Evolutionary conservation across 2,113 vertebrate species (phyloP).

Genomic region (Macrotus californicus): DNA sequence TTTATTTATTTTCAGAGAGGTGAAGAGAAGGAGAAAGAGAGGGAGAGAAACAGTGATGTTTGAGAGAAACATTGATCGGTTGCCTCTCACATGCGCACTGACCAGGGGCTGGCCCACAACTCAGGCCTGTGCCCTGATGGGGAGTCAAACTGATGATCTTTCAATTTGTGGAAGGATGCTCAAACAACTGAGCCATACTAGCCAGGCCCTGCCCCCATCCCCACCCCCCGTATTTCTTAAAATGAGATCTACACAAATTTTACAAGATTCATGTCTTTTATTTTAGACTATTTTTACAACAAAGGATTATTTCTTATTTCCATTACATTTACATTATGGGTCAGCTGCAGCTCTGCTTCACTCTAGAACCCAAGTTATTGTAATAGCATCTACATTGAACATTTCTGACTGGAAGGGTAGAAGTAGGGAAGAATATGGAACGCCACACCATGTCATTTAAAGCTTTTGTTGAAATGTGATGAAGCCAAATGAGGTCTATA

Average conservation of each 20-base stretch:
- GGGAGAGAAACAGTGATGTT: too few relatives aligned
- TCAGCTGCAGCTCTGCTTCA: not conserved
- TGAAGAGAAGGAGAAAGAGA: too few relatives aligned
- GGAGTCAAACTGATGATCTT: too few relatives aligned
- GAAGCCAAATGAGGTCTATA: not conserved
- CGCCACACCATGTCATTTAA: not conserved
- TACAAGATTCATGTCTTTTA: not conserved
- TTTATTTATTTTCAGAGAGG: too few relatives aligned
- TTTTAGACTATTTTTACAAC: conserved; percentile 35
- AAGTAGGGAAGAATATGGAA: conserved; percentile 19
- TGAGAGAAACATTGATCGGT: too few relatives aligned
- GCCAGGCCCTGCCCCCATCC: too few relatives aligned
- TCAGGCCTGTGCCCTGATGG: too few relatives aligned
- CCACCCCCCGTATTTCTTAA: not conserved
- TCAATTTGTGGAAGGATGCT: too few relatives aligned
- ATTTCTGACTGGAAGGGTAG: not conserved
- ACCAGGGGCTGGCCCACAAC: too few relatives aligned
- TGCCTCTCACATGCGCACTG: too few relatives aligned
- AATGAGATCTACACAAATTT: not conserved
- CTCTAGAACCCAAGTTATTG: not conserved
- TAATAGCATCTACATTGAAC: not conserved
- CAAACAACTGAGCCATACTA: too few relatives aligned
- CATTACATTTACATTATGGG: not conserved
- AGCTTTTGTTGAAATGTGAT: conserved; percentile 16
- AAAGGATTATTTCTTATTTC: conserved; percentile 14